Percentiles rank a stretch among this genome's conserved stretches.
Evolutionary conservation across 2,797 vertebrate genomes (phyloP).

Genomic region (Pantherophis alleghaniensis): DNA sequence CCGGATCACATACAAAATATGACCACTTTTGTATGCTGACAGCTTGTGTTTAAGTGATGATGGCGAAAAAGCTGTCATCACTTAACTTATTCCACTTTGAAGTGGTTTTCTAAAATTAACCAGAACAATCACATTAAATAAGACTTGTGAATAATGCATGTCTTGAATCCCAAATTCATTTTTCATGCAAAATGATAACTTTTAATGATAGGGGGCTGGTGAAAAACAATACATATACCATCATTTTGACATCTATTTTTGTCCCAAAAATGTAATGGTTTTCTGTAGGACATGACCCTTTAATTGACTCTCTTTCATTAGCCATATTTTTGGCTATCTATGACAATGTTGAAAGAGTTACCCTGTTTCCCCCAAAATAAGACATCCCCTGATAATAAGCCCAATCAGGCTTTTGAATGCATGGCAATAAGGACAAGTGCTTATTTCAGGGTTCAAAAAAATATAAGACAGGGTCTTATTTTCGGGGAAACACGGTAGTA

Average conservation of each 20-base stretch:
- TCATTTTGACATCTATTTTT: slow-evolving; percentile 34
- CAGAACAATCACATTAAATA: background rate
- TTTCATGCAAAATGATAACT: background rate
- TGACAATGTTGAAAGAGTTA: slow-evolving; percentile 2
- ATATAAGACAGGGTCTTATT: no score
- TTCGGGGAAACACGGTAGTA: background rate
- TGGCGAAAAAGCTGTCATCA: background rate
- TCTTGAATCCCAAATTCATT: background rate
- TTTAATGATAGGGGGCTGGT: background rate
- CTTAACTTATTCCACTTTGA: background rate
- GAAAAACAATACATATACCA: background rate
- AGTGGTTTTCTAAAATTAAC: background rate
- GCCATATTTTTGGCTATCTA: slow-evolving; percentile 8
- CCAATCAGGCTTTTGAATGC: no score
- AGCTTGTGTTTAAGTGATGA: background rate
- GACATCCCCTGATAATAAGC: no score
- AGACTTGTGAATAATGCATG: background rate
- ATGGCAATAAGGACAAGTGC: no score
- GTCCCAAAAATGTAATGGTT: slow-evolving; percentile 8
- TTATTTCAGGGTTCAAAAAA: no score
- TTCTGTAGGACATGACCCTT: background rate
- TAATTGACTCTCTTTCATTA: slow-evolving; percentile 10
- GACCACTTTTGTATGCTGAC: background rate
- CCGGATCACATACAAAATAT: background rate
- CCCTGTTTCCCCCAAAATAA: no score